Evolutionary conservation across 1,140 invertebrate species (phyloP), one percentile per base, ranked within the genome.

Genomic region (Neodiprion virginianus): DNA sequence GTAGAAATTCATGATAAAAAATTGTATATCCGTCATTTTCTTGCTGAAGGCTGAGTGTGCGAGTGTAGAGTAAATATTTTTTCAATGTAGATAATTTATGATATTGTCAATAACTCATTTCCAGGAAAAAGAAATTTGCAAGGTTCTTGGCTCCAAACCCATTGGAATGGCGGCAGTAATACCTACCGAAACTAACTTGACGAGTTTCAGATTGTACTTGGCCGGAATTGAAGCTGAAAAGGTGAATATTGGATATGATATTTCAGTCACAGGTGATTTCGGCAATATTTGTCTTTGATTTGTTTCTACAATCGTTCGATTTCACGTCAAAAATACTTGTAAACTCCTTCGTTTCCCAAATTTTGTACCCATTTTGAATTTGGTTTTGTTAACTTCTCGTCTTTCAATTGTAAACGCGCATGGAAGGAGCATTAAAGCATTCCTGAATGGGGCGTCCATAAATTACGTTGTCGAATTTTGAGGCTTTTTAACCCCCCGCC

Each of bases 201-300:
- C 89, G 9, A 86, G 87, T 72, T 85, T 91, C 40, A 86, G 88
- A 71, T 74, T 81, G 7, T 88, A 91, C 67, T 81, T 93, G 14
- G 85, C 90, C 76, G 83, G 87, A n/a, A 81, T 92, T 69, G 89
- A 91, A 76, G 81, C 78, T 2, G 90, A 92, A 76, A 89, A 89
- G 65, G 88, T 90, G 75, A 1, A 48, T 48, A 68, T 72, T 75
- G 67, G 10, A 12, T 72, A 53, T 5, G 48, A 5, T 3, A 40
- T 61, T 61, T 14, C 48, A 50, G 71, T 61, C 69, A 67, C 72
- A 17, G 7, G 61, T 67, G 11, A 72, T 40, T 69, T 66, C n/a
- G 72, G 8, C 23, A 21, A n/a, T 28, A 66, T 40, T 48, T 8
- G 12, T 67, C 7, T 40, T 68, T 8, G 8, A 21, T 53, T 40